Conservation (phyloP, 64 coral and sea anemone species). For the Dendronephthya gigantea region DNA sequence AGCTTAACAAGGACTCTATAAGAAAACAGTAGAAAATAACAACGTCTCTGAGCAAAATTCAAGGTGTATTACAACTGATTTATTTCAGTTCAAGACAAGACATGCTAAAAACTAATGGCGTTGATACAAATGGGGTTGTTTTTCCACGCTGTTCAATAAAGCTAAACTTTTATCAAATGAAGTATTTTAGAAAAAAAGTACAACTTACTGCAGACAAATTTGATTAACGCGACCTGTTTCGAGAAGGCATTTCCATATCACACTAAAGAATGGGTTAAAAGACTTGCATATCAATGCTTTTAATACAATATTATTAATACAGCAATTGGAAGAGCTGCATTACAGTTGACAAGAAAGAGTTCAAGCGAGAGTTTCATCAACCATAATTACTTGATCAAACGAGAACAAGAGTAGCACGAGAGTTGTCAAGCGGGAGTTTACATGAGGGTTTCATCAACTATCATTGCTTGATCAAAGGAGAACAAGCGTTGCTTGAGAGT, state of each 20-base stretch:
- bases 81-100: not conserved
- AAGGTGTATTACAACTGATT: not conserved
- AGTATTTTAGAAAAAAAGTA: not conserved
- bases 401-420: no score
- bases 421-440: no score
- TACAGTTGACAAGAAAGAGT: no score
- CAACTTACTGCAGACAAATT: conserved; percentile 69
- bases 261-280: conserved; percentile 25
- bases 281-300: not conserved
- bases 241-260: conserved; percentile 80
- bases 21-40: not conserved
- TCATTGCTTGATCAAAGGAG: no score
- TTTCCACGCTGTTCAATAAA: no score
- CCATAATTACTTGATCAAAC: no score
- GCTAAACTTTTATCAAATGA: not conserved
- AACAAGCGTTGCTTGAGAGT: no score
- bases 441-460: no score
- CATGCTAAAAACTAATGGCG: not conserved
- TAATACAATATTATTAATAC: not conserved
- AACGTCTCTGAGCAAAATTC: no score
- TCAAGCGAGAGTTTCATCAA: no score
- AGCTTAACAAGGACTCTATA: conserved; percentile 73
- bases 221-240: conserved; percentile 57
- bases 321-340: no score
- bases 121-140: no score